Evolutionary conservation across 2,113 vertebrate genomes (phyloP).

Genomic region (Phalacrocorax aristotelis): DNA sequence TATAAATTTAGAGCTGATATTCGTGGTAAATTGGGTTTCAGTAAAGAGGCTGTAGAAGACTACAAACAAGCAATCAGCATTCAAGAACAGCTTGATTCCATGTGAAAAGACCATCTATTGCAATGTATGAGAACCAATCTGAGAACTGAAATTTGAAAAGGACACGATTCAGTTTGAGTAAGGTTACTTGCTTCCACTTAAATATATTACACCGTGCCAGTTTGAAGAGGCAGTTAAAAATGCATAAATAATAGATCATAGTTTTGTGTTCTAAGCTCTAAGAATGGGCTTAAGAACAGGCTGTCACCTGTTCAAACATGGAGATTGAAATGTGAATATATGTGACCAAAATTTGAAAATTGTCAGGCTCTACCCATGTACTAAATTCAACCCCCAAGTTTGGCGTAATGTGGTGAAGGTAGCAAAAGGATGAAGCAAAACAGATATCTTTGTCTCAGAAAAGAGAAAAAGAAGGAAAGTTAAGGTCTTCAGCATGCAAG

Average conservation of each 20-base stretch:
- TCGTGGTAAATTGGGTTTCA: constrained; percentile 73
- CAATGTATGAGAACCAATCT: neutral
- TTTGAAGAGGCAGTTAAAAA: neutral
- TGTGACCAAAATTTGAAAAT: neutral
- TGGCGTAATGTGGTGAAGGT: neutral
- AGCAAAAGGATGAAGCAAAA: neutral
- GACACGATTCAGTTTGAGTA: neutral
- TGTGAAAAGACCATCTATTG: neutral
- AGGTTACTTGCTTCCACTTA: neutral
- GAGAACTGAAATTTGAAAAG: neutral
- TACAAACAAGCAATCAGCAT: constrained; percentile 75
- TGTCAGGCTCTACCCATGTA: neutral
- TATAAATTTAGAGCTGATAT: constrained; percentile 78
- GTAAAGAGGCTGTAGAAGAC: constrained; percentile 72
- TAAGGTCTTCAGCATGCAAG: neutral
- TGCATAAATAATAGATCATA: neutral
- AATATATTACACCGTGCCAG: neutral
- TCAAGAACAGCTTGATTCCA: constrained; percentile 42
- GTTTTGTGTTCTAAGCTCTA: neutral
- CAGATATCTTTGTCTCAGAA: neutral
- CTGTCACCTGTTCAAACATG: neutral
- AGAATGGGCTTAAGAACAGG: neutral
- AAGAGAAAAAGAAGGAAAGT: neutral
- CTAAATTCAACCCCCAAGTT: neutral
- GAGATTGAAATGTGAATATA: neutral